Conservation (phyloP, 2,113 vertebrate genomes). For the Puffinus mauretanicus region DNA sequence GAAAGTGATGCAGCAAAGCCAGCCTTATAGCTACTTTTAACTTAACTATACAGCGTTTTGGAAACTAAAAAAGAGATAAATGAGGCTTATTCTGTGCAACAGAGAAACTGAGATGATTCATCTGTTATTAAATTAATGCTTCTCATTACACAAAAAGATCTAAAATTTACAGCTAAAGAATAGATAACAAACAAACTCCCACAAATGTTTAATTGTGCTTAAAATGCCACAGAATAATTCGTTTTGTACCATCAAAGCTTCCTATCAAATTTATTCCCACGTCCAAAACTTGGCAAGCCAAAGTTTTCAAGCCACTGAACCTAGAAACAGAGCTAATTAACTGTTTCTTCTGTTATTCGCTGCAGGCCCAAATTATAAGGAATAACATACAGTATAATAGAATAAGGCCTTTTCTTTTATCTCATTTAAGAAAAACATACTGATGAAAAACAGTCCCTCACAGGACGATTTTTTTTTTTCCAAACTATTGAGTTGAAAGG, state of each 20-base stretch:
- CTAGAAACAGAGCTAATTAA: conserved; percentile 48
- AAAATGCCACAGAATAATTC: conserved; percentile 53
- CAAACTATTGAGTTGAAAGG: neutral
- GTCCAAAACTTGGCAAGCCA: neutral
- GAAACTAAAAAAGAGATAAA: neutral
- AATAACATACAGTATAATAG: neutral
- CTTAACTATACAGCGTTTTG: neutral
- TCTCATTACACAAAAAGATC: conserved; percentile 41
- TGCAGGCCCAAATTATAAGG: conserved; percentile 1
- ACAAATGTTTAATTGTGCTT: conserved; percentile 63
- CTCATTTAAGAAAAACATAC: neutral
- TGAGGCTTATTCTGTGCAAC: neutral
- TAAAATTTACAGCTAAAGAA: conserved; percentile 58
- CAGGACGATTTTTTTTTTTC: neutral
- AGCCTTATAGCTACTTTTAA: neutral
- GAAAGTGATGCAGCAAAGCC: neutral
- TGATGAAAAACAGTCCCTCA: neutral
- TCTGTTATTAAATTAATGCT: conserved; percentile 36
- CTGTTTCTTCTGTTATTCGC: neutral
- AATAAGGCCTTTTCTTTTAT: neutral
- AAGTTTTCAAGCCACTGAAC: conserved; percentile 55
- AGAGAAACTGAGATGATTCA: conserved; percentile 43
- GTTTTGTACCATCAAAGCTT: conserved; percentile 39
- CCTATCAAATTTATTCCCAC: conserved; percentile 52
- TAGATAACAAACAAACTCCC: conserved; percentile 49